Conservation (phyloP, 2,888 invertebrate species). For the Calameuta pallipes region DNA sequence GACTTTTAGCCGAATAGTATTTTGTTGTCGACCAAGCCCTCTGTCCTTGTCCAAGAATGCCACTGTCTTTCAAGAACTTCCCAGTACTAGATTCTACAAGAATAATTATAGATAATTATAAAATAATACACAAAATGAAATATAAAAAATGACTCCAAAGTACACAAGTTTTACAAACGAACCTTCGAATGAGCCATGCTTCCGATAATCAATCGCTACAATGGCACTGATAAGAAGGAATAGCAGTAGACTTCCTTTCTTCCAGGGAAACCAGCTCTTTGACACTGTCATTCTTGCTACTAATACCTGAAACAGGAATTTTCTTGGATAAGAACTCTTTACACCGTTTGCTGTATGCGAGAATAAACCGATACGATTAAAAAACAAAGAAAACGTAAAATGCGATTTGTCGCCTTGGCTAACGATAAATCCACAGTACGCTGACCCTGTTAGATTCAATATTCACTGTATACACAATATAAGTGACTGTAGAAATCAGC, state of each 20-base stretch:
- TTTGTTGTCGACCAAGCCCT: constrained; percentile 73
- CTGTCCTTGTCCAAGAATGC: constrained; percentile 74
- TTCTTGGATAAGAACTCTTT: too few species aligned
- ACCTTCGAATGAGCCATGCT: constrained; percentile 77
- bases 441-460: too few species aligned
- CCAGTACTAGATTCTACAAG: constrained; percentile 75
- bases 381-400: too few species aligned
- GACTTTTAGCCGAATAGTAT: constrained; percentile 73
- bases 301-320: constrained; percentile 59
- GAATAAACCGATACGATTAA: too few species aligned
- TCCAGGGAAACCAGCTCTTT: constrained; percentile 74
- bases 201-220: constrained; percentile 75
- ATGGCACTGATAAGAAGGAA: constrained; percentile 72
- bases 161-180: constrained; percentile 52
- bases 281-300: constrained; percentile 66
- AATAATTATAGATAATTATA: not conserved
- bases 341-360: too few species aligned
- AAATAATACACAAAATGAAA: constrained; percentile 1
- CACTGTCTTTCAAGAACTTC: constrained; percentile 74
- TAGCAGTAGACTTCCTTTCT: constrained; percentile 73
- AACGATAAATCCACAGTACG: too few species aligned
- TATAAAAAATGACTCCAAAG: constrained; percentile 13
- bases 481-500: not conserved
- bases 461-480: not conserved
- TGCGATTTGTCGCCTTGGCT: too few species aligned